Percentiles rank a stretch among this genome's conserved stretches.
These are phyloP conservation scores for Lagopus muta DNA, from an alignment of 2,113 vertebrate species.

Conservation along the genomic window DNA sequence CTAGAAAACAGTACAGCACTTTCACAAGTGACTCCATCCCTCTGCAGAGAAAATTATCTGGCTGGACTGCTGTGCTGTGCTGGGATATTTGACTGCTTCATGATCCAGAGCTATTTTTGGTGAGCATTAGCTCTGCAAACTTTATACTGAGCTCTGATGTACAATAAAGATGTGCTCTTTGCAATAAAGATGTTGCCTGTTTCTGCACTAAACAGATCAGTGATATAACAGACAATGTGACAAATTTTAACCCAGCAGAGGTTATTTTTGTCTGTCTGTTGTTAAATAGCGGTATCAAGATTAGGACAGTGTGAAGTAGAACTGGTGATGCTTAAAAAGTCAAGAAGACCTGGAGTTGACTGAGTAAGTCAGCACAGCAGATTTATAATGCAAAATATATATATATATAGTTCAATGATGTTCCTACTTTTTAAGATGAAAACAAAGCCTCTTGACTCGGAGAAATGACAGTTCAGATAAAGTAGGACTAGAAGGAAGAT, in stretches of 20 bases:
- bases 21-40: background rate
- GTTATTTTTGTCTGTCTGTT: background rate
- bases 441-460: background rate
- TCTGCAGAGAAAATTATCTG: slow-evolving; percentile 7
- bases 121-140: background rate
- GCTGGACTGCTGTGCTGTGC: background rate
- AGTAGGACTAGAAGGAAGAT: background rate
- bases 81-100: background rate
- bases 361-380: background rate
- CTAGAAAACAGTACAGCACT: background rate
- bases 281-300: background rate
- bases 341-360: background rate
- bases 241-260: background rate
- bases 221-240: background rate
- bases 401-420: background rate
- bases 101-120: background rate
- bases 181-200: background rate
- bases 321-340: background rate
- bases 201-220: background rate
- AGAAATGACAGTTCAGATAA: background rate
- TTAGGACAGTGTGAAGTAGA: background rate
- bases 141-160: background rate
- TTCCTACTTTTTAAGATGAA: background rate
- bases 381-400: background rate
- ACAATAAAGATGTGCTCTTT: background rate